Evolutionary conservation across 1,140 invertebrate species (phyloP).

Genomic region (Heliothis virescens): DNA sequence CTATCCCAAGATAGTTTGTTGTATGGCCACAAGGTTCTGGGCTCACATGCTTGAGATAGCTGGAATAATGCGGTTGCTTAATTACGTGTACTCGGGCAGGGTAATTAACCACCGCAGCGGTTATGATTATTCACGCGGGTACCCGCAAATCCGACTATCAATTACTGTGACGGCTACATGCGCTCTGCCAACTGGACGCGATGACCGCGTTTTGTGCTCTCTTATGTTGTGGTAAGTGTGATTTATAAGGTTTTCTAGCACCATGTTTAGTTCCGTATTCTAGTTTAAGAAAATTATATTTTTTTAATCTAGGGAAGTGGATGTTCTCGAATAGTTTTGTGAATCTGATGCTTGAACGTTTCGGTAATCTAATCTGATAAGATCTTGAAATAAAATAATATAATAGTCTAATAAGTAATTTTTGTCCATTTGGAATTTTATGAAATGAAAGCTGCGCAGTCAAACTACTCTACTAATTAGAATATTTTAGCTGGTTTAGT

Average conservation of each 20-base stretch:
- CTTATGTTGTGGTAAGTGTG: constrained; percentile 29
- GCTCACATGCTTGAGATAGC: constrained; percentile 50
- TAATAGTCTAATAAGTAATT: too few species aligned
- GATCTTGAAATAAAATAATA: too few species aligned
- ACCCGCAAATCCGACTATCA: constrained; percentile 72
- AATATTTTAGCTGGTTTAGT: too few species aligned
- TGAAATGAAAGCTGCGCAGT: too few species aligned
- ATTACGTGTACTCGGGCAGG: constrained; percentile 59
- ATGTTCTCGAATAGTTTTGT: too few species aligned
- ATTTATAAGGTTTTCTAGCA: constrained; percentile 23
- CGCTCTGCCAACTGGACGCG: constrained; percentile 34
- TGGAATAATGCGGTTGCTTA: constrained; percentile 66
- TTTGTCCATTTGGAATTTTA: too few species aligned
- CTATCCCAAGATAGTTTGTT: background rate
- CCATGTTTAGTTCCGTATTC: constrained; percentile 3
- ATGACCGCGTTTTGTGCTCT: constrained; percentile 55
- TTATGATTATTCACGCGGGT: constrained; percentile 76
- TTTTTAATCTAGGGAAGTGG: background rate
- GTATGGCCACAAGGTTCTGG: background rate
- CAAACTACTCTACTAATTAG: too few species aligned
- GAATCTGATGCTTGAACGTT: too few species aligned
- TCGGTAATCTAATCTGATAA: too few species aligned
- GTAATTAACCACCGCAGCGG: constrained; percentile 74
- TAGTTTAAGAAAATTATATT: background rate
- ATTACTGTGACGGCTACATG: constrained; percentile 76